Evolutionary conservation across 2,797 vertebrate species (phyloP), one percentile per base, ranked within the genome.

Genomic region (Poecilia picta): DNA sequence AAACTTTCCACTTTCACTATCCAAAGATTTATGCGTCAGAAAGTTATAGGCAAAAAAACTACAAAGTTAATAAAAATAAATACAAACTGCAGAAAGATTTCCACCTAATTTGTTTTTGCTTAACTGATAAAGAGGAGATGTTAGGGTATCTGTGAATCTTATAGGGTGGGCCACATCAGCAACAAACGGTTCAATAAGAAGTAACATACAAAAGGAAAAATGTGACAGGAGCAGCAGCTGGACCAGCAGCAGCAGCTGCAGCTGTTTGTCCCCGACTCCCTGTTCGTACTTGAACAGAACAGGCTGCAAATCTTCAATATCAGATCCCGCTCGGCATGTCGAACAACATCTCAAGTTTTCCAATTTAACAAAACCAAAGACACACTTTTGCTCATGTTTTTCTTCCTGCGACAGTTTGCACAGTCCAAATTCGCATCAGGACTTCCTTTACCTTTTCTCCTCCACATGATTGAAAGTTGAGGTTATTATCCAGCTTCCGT

Each of bases 281-380:
- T 5, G 57, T 66, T 76, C 4, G 53, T 43, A 36, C 75, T 84
- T 89, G 88, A 92, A 87, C 81, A 81, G 86, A 92, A 89, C 86
- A 77, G 82, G 77, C 87, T 82, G 74, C 57, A 86, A 74, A 79
- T 75, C 86, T 89, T 75, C 62, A 64, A 85, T 79, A 84, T 90
- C 91, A 84, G 89, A 92, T 87, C 87, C 88, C 91, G 88, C 86
- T 84, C 84, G 88, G 84, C 88, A 83, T 85, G 83, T 83, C 87
- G 85, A 74, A 88, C 36, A 68, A 23, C 25, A 64, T 70, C 66
- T n/a, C 23, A 23, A 43, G 75, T 82, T 79, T 75, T 59, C 68
- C 81, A 79, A 76, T 41, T 80, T 83, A 91, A 92, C 82, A 83
- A 90, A 85, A 83, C 79, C 79, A 80, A 74, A 90, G 85, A 85